phyloP scores from a whole-genome alignment of 2,113 vertebrate species.

The Semicossyphus pulcher region DNA sequence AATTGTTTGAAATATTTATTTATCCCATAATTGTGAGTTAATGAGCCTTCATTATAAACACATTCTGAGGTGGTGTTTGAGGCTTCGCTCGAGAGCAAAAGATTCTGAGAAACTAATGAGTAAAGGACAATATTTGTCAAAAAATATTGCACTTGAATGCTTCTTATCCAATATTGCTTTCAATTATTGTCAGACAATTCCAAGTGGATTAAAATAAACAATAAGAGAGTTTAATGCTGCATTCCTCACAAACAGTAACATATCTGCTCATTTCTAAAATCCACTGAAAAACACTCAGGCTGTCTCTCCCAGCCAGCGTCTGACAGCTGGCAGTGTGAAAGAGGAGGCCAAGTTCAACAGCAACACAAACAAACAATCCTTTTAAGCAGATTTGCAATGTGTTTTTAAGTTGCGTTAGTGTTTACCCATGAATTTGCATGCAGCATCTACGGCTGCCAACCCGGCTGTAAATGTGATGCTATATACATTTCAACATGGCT shows the following conservation, averaged over 20 bases:
- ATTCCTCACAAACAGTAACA: neutral
- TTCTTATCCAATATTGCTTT: slow-evolving; percentile 15
- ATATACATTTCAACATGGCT: neutral
- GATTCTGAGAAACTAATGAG: slow-evolving; percentile 25
- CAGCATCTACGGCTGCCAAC: neutral
- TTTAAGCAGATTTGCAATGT: neutral
- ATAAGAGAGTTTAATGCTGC: neutral
- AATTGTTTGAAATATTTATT: slow-evolving; percentile 5
- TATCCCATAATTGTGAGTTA: slow-evolving; percentile 36
- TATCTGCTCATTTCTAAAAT: neutral
- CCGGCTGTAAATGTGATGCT: neutral
- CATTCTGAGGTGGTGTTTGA: slow-evolving; percentile 7
- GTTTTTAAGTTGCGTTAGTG: slow-evolving; percentile 8
- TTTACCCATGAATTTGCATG: slow-evolving; percentile 6
- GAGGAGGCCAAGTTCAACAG: slow-evolving; percentile 5
- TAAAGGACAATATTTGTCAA: slow-evolving; percentile 39
- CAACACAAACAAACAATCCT: slow-evolving; percentile 11
- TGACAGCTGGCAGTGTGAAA: slow-evolving; percentile 12
- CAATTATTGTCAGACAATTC: neutral
- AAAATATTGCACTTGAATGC: too few relatives aligned
- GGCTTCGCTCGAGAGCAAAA: too few relatives aligned
- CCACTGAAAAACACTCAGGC: neutral
- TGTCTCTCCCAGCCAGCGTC: neutral
- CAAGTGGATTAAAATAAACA: slow-evolving; percentile 5
- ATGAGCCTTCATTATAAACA: slow-evolving; percentile 50